These are phyloP conservation scores for Perccottus glenii DNA, from an alignment of 2,113 vertebrate species.

Conservation along the genomic window DNA sequence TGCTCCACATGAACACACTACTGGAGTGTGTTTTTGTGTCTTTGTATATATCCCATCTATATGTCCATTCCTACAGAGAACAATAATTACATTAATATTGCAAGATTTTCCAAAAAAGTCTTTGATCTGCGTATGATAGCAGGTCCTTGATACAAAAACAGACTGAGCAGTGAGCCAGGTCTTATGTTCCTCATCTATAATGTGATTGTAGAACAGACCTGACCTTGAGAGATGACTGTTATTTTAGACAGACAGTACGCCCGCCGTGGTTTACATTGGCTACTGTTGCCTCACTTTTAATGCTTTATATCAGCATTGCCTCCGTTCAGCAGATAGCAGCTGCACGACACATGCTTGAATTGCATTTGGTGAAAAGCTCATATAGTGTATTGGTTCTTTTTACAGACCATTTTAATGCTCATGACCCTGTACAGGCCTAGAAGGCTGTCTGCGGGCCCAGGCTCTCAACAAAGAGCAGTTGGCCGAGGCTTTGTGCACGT, in stretches of 20 bases:
- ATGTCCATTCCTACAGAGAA: too few species aligned
- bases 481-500: conserved; percentile 14
- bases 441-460: neutral
- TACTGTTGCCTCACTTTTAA: conserved; percentile 11
- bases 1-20: conserved; percentile 4
- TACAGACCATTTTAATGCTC: conserved; percentile 31
- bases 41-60: too few species aligned
- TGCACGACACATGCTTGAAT: conserved; percentile 15
- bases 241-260: conserved; percentile 16
- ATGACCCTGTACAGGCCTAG: conserved; percentile 28
- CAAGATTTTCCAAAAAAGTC: neutral
- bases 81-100: too few species aligned
- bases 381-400: conserved; percentile 37
- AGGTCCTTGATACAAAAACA: neutral
- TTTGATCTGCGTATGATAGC: neutral
- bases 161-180: neutral
- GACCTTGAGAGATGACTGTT: conserved; percentile 14
- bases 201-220: neutral
- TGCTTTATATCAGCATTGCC: conserved; percentile 38
- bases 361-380: conserved; percentile 11
- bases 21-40: neutral
- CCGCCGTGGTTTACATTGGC: conserved; percentile 37
- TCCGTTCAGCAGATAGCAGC: conserved; percentile 39
- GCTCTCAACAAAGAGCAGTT: conserved; percentile 7
- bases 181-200: neutral